Percentiles rank a stretch among this genome's conserved stretches.
Evolutionary conservation across 1,140 invertebrate genomes (phyloP).

Genomic region (Drosophila bipectinata): DNA sequence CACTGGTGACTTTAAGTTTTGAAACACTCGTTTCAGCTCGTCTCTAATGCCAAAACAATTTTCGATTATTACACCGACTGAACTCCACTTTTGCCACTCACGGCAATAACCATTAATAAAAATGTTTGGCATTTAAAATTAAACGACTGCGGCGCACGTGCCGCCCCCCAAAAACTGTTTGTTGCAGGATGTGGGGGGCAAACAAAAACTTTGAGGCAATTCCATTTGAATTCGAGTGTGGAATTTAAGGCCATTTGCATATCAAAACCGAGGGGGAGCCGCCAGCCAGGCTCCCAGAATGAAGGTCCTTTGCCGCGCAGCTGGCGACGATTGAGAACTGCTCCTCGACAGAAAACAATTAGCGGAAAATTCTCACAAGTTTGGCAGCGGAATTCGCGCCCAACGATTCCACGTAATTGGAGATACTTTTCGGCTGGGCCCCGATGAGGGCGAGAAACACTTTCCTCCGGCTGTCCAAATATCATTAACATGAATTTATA

Average conservation of each 20-base stretch:
- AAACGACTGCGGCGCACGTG: slow-evolving; percentile 69
- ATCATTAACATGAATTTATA: slow-evolving; percentile 83
- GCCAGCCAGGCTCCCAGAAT: slow-evolving; percentile 10
- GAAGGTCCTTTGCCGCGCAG: slow-evolving; percentile 44
- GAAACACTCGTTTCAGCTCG: background rate
- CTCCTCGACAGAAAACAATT: slow-evolving; percentile 63
- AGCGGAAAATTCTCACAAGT: slow-evolving; percentile 71
- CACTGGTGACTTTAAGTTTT: slow-evolving; percentile 20
- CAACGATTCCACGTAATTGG: slow-evolving; percentile 69
- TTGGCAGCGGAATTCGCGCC: slow-evolving; percentile 54
- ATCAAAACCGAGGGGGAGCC: slow-evolving; percentile 71
- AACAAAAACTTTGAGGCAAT: slow-evolving; percentile 72
- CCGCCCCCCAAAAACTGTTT: slow-evolving; percentile 12
- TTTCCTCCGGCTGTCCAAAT: slow-evolving; percentile 48
- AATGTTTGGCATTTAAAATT: slow-evolving; percentile 80
- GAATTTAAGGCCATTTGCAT: slow-evolving; percentile 80
- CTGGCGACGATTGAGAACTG: slow-evolving; percentile 53
- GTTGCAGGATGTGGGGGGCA: slow-evolving; percentile 24
- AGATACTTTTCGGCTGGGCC: slow-evolving; percentile 57
- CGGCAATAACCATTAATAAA: slow-evolving; percentile 81
- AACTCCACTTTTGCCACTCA: slow-evolving; percentile 54
- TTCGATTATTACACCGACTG: slow-evolving; percentile 66
- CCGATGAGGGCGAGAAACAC: background rate
- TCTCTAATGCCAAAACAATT: slow-evolving; percentile 66
- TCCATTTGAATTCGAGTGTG: slow-evolving; percentile 72